Base-by-base conservation (phyloP, 1,140 invertebrate species). In the Atta texana region DNA sequence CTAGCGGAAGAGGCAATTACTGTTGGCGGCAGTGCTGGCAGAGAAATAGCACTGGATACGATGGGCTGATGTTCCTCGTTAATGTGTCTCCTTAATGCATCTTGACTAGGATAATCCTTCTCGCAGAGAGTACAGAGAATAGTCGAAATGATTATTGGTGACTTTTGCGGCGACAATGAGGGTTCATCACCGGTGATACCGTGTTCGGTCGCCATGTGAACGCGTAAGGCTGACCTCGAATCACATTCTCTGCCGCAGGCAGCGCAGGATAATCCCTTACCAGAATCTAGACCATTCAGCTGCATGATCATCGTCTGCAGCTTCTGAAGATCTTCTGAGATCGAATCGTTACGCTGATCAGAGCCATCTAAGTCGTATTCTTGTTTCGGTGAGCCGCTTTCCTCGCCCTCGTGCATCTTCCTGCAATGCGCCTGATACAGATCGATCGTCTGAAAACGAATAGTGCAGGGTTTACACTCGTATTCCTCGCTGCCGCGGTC, bases 251-350 rank as follows among this genome's bases (percentile, higher is more conserved):
- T 96, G 2, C 96, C 96, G 86, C 97, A 97, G 3, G 96, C 91
- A 57, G 93, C 95, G 88, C 97, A 97, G 6, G 95, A 96, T 0
- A 95, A 93, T 96, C 97, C 93, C 93, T 94, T 95, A 0, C 18
- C 34, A 0, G 95, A 96, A 86, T 97, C 97, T 49, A 97, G 94
- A 77, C 97, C 97, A 92, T 98, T 98, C 68, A 99, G 94, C 94
- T 99, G 98, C 69, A 98, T 96, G 88, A 99, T 98, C 98, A 99
- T 99, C 0, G 97, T 97, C 93, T 99, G 98, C 24, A 99, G 94
- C 93, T 98, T 98, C 88, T 98, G 97, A 6, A 99, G 94, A 91
- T 98, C 98, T 92, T 98, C 97, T 53, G 96, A 97, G 12, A 97
- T 97, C 0, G 96, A 96, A 51, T 97, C 97, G 0, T 95, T 92